Percentiles rank a stretch among this genome's conserved stretches.
Conservation (phyloP, 2,113 vertebrate genomes). For the Odobenus rosmarus region DNA sequence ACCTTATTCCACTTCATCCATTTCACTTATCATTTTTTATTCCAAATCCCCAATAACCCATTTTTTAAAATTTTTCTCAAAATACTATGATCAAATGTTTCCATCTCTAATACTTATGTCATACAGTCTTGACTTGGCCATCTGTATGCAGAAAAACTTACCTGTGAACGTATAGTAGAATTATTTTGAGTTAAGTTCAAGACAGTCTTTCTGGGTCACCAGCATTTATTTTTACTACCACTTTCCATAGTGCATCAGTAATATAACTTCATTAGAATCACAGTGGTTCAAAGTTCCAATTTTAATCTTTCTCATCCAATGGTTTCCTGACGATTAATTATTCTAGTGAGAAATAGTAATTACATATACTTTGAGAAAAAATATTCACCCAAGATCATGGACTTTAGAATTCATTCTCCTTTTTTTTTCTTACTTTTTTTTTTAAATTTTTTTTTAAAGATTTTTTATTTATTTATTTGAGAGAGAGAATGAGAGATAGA, state of each 20-base stretch:
- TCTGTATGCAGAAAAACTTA: not conserved
- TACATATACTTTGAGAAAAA: constrained; percentile 1
- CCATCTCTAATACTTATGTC: not conserved
- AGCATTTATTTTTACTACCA: not conserved
- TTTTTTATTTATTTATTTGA: no score
- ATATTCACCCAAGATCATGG: not conserved
- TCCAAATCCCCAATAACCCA: not conserved
- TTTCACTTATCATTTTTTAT: not conserved
- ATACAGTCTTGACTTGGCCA: not conserved
- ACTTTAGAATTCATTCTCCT: not conserved
- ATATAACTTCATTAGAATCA: not conserved
- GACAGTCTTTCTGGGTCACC: not conserved
- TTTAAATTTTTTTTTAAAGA: no score
- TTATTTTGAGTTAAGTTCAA: not conserved
- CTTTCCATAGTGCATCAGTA: not conserved
- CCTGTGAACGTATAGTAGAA: not conserved
- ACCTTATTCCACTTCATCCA: not conserved
- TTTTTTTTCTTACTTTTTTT: no score
- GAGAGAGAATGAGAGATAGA: no score
- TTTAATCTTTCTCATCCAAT: not conserved
- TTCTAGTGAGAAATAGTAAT: not conserved
- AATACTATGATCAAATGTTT: not conserved
- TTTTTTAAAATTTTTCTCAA: not conserved
- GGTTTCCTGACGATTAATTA: not conserved
- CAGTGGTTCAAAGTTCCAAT: not conserved